Conservation (phyloP, 1,140 invertebrate species). For the Phenacoccus solenopsis region DNA sequence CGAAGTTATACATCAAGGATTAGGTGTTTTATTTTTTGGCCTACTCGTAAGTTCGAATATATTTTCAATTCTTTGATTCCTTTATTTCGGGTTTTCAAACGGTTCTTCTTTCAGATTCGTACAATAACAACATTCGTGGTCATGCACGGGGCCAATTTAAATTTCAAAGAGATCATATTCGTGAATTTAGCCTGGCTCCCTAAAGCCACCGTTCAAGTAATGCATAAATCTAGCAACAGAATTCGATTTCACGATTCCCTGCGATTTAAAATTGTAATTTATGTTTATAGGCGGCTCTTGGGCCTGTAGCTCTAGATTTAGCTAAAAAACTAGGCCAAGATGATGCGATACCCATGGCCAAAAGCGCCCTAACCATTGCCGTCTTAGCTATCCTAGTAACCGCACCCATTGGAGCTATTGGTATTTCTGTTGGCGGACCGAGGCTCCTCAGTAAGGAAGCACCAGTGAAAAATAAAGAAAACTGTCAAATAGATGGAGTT, state of each 20-base stretch:
- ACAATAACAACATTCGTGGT: slow-evolving; percentile 43
- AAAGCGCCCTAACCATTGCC: slow-evolving; percentile 47
- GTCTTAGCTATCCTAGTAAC: slow-evolving; percentile 59
- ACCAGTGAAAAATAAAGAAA: no score
- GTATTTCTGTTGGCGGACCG: slow-evolving; percentile 38
- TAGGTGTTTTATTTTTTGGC: neutral
- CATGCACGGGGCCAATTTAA: slow-evolving; percentile 44
- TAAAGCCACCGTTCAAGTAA: slow-evolving; percentile 57
- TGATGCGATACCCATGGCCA: slow-evolving; percentile 29
- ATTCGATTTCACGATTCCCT: neutral
- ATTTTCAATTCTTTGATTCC: neutral
- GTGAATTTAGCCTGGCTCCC: slow-evolving; percentile 59
- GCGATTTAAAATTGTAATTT: slow-evolving; percentile 14
- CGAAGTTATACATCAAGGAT: neutral
- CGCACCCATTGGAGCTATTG: slow-evolving; percentile 49
- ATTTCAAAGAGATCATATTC: slow-evolving; percentile 50
- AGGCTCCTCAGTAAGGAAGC: slow-evolving; percentile 31
- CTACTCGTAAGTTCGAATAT: slow-evolving; percentile 12
- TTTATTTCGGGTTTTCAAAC: neutral
- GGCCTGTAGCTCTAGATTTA: slow-evolving; percentile 44
- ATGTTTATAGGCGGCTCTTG: slow-evolving; percentile 42
- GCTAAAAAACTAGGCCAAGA: slow-evolving; percentile 31
- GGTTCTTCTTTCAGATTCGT: slow-evolving; percentile 36
- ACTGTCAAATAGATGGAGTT: no score
- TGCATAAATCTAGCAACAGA: neutral